These are phyloP conservation scores for Lepidothrix coronata DNA, from an alignment of 2,113 vertebrate species.

Conservation along the genomic window DNA sequence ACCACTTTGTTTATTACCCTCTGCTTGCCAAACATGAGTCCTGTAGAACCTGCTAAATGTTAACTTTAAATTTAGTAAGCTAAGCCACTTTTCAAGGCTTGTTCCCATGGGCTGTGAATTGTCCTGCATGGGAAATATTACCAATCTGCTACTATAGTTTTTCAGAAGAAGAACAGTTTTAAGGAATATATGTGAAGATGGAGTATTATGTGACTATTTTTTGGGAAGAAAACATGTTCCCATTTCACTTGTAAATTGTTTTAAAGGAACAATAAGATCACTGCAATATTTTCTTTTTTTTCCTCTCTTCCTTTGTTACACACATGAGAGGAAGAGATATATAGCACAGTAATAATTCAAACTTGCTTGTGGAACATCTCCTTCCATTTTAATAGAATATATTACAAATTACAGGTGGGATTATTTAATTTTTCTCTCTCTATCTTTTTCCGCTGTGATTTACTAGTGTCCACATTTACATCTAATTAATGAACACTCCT, in stretches of 20 bases:
- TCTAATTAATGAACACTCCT: conserved; percentile 44
- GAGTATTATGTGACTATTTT: neutral
- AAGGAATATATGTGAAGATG: neutral
- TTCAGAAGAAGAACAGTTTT: neutral
- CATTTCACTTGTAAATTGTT: neutral
- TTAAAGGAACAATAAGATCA: neutral
- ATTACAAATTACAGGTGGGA: conserved; percentile 18
- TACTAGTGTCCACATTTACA: conserved; percentile 15
- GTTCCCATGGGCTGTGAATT: neutral
- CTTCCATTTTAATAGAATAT: conserved; percentile 32
- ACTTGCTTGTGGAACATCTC: conserved; percentile 15
- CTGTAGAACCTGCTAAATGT: conserved; percentile 18
- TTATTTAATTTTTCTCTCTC: conserved; percentile 3
- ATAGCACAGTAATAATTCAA: neutral
- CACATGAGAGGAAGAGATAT: neutral
- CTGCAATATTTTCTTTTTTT: neutral
- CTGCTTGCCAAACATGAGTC: conserved; percentile 34
- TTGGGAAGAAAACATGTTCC: neutral
- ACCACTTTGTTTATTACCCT: conserved; percentile 15
- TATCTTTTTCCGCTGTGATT: conserved; percentile 39
- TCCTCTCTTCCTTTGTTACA: neutral
- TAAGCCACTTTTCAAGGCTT: neutral
- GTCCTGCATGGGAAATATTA: neutral
- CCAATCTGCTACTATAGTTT: neutral
- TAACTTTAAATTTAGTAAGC: conserved; percentile 33